Conservation (phyloP, 2,888 invertebrate species). For the Fragum whitleyi region DNA sequence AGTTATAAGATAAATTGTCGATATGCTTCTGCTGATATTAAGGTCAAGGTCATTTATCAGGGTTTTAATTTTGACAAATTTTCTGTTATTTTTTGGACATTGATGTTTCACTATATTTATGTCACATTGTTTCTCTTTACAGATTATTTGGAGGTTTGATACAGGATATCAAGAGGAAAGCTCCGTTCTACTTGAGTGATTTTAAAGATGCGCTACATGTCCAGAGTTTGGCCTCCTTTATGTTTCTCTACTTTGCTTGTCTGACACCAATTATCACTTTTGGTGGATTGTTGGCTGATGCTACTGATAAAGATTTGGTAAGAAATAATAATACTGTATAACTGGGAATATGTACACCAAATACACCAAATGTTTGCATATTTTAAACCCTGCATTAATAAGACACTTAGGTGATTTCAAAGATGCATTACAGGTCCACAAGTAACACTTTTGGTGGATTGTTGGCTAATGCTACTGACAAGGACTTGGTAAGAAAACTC, state of each 20-base stretch:
- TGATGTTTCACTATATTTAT: no score
- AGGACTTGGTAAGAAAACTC: no score
- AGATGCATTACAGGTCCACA: conserved; percentile 85
- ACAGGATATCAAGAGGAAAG: conserved; percentile 81
- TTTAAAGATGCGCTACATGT: conserved; percentile 84
- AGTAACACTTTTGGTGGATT: conserved; percentile 85
- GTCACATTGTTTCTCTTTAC: no score
- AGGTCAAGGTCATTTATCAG: no score
- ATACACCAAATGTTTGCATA: no score
- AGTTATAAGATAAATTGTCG: no score
- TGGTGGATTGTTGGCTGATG: conserved; percentile 84
- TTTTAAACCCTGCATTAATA: no score
- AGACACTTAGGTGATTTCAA: conserved; percentile 84
- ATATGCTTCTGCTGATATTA: no score
- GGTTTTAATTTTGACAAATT: no score
- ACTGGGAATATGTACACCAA: no score
- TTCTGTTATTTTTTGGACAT: no score
- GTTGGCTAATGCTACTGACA: conserved; percentile 82
- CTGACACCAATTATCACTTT: conserved; percentile 85
- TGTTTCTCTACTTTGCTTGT: conserved; percentile 85
- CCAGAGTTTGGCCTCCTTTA: conserved; percentile 83
- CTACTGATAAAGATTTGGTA: conserved; percentile 83
- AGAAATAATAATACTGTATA: no score
- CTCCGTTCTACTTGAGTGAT: conserved; percentile 82
- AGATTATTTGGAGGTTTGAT: conserved; percentile 84